A percentile compares a stretch with the other conserved stretches of the same genome.
These are phyloP conservation scores for Calameuta pallipes DNA, from an alignment of 2,888 invertebrate species.

Conservation along the genomic window DNA sequence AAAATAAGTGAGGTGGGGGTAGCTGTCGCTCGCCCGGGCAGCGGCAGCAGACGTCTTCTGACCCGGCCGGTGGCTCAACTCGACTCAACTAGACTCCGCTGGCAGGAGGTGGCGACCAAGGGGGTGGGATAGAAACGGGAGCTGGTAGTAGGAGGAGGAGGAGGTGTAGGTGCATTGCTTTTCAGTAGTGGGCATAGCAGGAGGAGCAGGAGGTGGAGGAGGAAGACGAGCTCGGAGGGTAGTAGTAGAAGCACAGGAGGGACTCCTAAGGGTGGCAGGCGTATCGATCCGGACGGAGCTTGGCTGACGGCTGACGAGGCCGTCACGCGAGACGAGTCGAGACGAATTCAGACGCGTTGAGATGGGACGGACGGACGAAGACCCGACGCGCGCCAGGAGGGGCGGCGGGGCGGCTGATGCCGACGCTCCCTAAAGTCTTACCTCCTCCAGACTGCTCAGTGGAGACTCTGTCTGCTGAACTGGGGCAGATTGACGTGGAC, in stretches of 20 bases:
- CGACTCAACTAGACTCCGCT: slow-evolving; percentile 57
- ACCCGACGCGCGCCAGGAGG: slow-evolving; percentile 26
- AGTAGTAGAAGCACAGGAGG: slow-evolving; percentile 13
- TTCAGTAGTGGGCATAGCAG: slow-evolving; percentile 39
- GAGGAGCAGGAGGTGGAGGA: slow-evolving; percentile 39
- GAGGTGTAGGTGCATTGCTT: slow-evolving; percentile 62
- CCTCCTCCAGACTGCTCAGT: slow-evolving; percentile 26
- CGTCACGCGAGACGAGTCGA: slow-evolving; percentile 67
- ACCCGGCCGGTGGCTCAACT: slow-evolving; percentile 67
- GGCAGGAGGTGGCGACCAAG: slow-evolving; percentile 28
- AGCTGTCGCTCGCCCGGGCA: slow-evolving; percentile 66
- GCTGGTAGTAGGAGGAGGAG: slow-evolving; percentile 35
- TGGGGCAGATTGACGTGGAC: background rate
- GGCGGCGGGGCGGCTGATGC: slow-evolving; percentile 32
- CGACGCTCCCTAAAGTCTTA: slow-evolving; percentile 27
- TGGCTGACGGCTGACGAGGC: slow-evolving; percentile 66
- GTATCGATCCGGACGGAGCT: slow-evolving; percentile 64
- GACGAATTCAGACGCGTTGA: slow-evolving; percentile 48
- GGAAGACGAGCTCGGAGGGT: slow-evolving; percentile 19
- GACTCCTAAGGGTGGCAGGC: slow-evolving; percentile 55
- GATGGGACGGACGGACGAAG: slow-evolving; percentile 23
- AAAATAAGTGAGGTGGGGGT: slow-evolving; percentile 52
- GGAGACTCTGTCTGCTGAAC: background rate
- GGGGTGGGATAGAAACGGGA: slow-evolving; percentile 31
- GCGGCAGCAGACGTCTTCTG: slow-evolving; percentile 65